phyloP scores from a whole-genome alignment of 2,113 vertebrate species.

The Opisthocomus hoazin region DNA sequence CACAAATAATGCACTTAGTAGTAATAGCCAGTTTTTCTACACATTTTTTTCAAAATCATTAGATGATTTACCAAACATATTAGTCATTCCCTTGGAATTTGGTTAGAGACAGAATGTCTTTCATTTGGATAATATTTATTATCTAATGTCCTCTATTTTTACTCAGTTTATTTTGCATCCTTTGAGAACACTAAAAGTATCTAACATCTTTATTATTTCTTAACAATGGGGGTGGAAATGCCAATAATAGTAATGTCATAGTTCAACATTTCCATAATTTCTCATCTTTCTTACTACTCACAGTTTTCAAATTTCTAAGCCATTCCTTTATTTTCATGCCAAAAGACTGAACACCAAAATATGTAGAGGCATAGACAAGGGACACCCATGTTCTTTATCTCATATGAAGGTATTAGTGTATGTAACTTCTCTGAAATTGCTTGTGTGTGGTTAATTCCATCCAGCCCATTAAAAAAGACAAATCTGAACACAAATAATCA shows the following conservation, averaged over 20 bases:
- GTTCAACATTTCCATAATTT: not conserved
- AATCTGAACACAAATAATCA: rapidly evolving
- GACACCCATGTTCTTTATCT: not conserved
- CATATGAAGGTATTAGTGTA: not conserved
- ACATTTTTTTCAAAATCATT: not conserved
- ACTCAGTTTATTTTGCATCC: not conserved
- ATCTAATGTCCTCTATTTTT: not conserved
- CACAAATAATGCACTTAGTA: not conserved
- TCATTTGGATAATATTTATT: not conserved
- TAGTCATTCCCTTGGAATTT: not conserved
- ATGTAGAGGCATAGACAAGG: not conserved
- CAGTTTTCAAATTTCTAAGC: not conserved
- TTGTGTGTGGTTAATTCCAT: not conserved
- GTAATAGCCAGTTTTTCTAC: not conserved
- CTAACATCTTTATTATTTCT: not conserved
- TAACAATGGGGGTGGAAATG: not conserved
- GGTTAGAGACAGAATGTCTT: not conserved
- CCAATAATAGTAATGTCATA: not conserved
- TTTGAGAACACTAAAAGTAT: not conserved
- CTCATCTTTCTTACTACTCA: not conserved
- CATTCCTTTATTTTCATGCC: not conserved
- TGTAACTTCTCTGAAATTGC: not conserved
- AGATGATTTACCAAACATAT: not conserved
- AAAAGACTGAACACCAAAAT: not conserved
- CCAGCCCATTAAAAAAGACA: not conserved